These are phyloP conservation scores for Drosophila punjabiensis DNA, from an alignment of 1,140 invertebrate species.

Conservation along the genomic window DNA sequence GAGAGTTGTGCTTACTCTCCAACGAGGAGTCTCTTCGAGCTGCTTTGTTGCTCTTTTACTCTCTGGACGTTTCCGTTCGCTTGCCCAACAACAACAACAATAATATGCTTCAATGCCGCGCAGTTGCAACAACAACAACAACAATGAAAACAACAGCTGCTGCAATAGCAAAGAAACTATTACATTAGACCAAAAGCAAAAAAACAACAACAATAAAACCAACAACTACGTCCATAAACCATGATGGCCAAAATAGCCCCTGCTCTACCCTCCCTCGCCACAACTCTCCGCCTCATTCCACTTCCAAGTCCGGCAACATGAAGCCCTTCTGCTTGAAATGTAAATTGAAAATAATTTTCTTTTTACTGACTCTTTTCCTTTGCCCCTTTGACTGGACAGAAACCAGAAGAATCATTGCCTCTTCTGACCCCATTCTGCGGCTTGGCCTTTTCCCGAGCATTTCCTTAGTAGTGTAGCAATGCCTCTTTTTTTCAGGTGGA, in stretches of 20 bases:
- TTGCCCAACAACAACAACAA: slow-evolving; percentile 50
- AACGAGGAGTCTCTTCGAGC: slow-evolving; percentile 8
- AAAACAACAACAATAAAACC: slow-evolving; percentile 7
- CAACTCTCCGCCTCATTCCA: neutral
- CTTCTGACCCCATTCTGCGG: slow-evolving; percentile 60
- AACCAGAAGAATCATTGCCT: slow-evolving; percentile 31
- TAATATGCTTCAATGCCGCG: slow-evolving; percentile 56
- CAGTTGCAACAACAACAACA: slow-evolving; percentile 34
- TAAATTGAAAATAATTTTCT: slow-evolving; percentile 65
- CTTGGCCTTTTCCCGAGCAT: slow-evolving; percentile 26
- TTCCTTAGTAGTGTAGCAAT: neutral
- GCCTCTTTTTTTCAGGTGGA: neutral
- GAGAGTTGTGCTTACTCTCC: slow-evolving; percentile 11
- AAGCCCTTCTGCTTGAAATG: slow-evolving; percentile 41
- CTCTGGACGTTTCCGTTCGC: slow-evolving; percentile 33
- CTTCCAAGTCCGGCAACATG: neutral
- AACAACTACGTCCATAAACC: slow-evolving; percentile 58
- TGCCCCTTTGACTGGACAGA: slow-evolving; percentile 47
- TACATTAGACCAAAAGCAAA: slow-evolving; percentile 60
- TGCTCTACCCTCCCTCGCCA: neutral
- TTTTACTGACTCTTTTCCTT: slow-evolving; percentile 37
- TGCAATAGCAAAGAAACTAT: slow-evolving; percentile 73
- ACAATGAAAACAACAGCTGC: slow-evolving; percentile 63
- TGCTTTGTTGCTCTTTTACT: neutral
- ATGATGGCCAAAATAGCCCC: slow-evolving; percentile 68